Conservation (phyloP, 2,797 vertebrate species). For the Spondyliosoma cantharus region DNA sequence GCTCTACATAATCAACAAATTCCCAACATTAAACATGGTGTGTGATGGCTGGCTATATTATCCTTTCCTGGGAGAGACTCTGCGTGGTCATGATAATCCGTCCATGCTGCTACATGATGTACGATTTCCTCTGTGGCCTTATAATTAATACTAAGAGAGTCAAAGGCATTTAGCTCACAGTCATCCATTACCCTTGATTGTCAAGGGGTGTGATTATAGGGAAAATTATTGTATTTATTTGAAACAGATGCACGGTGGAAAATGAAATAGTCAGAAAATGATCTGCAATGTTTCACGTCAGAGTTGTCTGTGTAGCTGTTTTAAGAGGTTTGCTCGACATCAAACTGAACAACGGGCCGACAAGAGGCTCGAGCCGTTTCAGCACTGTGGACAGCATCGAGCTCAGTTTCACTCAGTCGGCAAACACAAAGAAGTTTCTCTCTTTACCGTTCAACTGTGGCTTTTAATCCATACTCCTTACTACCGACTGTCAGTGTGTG, state of each 20-base stretch:
- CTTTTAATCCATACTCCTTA: conserved; percentile 33
- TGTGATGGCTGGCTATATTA: no score
- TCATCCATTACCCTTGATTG: conserved; percentile 1
- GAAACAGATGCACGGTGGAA: not conserved
- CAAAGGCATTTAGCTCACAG: conserved; percentile 7
- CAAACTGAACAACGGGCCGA: conserved; percentile 12
- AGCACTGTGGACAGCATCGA: conserved; percentile 34
- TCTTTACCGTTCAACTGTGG: conserved; percentile 34
- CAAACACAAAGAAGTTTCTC: conserved; percentile 32
- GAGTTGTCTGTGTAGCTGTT: not conserved
- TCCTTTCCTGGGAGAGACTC: not conserved
- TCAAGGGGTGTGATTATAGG: not conserved
- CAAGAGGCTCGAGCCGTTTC: conserved; percentile 21
- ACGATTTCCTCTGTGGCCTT: not conserved
- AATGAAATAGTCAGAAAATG: not conserved
- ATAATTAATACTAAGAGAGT: conserved; percentile 8
- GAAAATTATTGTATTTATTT: not conserved
- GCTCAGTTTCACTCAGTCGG: conserved; percentile 6
- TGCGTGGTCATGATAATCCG: not conserved
- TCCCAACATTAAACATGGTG: not conserved
- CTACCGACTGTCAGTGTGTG: conserved; percentile 18
- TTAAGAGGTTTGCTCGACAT: not conserved
- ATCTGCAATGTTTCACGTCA: not conserved
- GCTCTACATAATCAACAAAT: not conserved
- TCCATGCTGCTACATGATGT: not conserved